These are phyloP conservation scores for Pygoscelis antarcticus DNA, from an alignment of 2,113 vertebrate genomes.

Conservation along the genomic window DNA sequence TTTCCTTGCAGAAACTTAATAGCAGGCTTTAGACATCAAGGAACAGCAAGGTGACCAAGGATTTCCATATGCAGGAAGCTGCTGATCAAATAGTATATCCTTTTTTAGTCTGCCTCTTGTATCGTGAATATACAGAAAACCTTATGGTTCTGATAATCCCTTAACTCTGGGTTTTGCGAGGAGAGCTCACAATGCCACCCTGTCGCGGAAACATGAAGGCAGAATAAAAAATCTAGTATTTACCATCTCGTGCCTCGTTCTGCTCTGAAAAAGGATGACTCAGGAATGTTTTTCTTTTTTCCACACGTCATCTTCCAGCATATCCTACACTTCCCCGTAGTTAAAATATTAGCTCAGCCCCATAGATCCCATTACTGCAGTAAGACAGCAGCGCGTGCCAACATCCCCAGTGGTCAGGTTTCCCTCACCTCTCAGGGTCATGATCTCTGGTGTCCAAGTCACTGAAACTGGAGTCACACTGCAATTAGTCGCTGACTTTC, in stretches of 20 bases:
- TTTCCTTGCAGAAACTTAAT: not conserved
- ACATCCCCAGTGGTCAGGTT: not conserved
- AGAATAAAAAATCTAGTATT: not conserved
- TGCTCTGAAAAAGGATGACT: not conserved
- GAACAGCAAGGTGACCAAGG: conserved; percentile 34
- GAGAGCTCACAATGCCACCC: not conserved
- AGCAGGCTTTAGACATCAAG: conserved; percentile 14
- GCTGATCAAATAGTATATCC: conserved; percentile 3
- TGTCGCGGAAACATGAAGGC: accelerated
- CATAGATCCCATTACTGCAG: not conserved
- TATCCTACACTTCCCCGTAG: not conserved
- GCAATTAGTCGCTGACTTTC: not conserved
- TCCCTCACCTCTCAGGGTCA: not conserved
- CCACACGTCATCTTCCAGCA: not conserved
- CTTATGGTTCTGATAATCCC: conserved; percentile 11
- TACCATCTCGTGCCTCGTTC: not conserved
- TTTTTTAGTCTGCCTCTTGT: conserved; percentile 21
- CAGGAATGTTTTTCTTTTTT: not conserved
- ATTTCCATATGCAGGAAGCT: conserved; percentile 37
- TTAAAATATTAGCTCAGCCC: not conserved
- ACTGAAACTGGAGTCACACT: not conserved
- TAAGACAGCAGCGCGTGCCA: not conserved
- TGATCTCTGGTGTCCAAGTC: not conserved
- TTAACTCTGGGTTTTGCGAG: not conserved
- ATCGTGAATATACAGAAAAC: not conserved